Evolutionary conservation across 2,888 invertebrate genomes (phyloP).

Genomic region (Eilema depressum): DNA sequence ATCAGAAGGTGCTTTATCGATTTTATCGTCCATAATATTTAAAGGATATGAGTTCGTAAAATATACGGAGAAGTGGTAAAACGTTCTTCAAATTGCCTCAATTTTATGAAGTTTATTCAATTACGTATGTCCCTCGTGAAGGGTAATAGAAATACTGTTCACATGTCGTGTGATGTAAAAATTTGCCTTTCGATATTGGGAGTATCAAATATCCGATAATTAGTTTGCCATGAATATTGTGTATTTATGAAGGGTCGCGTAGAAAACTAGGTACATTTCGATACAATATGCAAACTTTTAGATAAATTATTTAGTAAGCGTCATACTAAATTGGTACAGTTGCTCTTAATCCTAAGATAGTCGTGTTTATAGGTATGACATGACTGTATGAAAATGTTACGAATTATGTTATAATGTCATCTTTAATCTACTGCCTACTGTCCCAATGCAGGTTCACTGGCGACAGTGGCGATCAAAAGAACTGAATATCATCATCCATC

Average conservation of each 20-base stretch:
- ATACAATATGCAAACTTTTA: too few species aligned
- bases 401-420: too few species aligned
- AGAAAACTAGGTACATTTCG: too few species aligned
- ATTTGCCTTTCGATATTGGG: constrained; percentile 19
- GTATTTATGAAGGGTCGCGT: too few species aligned
- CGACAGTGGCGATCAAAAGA: not conserved
- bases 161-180: constrained; percentile 20
- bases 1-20: not conserved
- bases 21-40: not conserved
- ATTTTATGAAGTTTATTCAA: constrained; percentile 35
- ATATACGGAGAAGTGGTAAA: constrained; percentile 14
- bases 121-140: constrained; percentile 23
- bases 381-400: too few species aligned
- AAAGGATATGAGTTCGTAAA: constrained; percentile 8
- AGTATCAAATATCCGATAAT: not conserved
- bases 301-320: too few species aligned
- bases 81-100: constrained; percentile 27
- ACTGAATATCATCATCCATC: not conserved
- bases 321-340: too few species aligned
- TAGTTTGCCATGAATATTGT: not conserved
- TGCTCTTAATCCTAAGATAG: too few species aligned
- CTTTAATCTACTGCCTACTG: too few species aligned
- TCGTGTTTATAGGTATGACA: too few species aligned
- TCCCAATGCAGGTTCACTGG: too few species aligned
- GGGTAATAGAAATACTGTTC: constrained; percentile 31